These are phyloP conservation scores for Pandion haliaetus DNA, from an alignment of 2,113 vertebrate genomes.

Conservation along the genomic window DNA sequence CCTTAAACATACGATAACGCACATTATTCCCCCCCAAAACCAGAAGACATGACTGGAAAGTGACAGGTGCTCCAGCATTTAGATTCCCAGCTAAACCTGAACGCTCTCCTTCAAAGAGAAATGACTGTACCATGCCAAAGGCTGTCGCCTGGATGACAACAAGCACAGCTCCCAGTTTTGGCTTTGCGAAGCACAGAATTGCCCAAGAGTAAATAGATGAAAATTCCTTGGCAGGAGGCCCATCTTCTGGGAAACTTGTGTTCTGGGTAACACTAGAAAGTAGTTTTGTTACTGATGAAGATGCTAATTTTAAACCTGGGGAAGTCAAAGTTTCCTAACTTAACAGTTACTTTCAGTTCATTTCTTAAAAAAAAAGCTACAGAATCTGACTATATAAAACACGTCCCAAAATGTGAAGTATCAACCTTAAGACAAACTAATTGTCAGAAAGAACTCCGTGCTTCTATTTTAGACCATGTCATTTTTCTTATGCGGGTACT, in stretches of 20 bases:
- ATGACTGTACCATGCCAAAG: accelerated
- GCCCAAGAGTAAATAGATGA: not conserved
- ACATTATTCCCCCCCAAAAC: not conserved
- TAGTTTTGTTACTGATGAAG: not conserved
- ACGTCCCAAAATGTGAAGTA: not conserved
- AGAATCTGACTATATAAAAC: not conserved
- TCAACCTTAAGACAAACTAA: not conserved
- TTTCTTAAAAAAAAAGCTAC: not conserved
- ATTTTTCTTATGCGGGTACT: accelerated
- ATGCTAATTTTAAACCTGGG: not conserved
- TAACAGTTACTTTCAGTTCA: not conserved
- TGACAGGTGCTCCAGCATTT: accelerated
- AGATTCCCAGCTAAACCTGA: not conserved
- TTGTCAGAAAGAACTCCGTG: accelerated
- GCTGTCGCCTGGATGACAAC: accelerated
- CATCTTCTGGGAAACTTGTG: not conserved
- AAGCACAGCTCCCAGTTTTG: not conserved
- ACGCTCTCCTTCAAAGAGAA: not conserved
- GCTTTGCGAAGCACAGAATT: not conserved
- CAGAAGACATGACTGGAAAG: accelerated
- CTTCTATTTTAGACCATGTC: accelerated
- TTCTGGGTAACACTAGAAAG: not conserved
- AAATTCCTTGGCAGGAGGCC: not conserved
- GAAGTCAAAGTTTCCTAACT: not conserved
- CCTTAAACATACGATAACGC: accelerated